Base-by-base conservation (phyloP, 2,797 vertebrate genomes). In the Myripristis murdjan region DNA sequence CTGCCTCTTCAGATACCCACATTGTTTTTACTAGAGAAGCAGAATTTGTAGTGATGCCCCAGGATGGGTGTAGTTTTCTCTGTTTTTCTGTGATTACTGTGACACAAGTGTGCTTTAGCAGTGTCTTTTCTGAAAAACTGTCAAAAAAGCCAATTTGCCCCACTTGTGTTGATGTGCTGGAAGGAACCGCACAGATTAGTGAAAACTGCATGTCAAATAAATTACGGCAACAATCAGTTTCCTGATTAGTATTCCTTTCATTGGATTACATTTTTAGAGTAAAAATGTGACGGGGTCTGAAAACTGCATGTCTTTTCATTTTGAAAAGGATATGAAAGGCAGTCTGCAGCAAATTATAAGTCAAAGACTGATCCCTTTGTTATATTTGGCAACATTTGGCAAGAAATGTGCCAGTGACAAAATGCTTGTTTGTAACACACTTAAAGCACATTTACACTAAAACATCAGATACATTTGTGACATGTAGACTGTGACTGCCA, bases 91-190 rank as follows among this genome's bases (percentile, higher is more conserved):
- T 6, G 18, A 57, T 66, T 20, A 26, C 11, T 43, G 44, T 6
- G 11, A 3, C 2, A 52, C 24, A 53, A 48, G 12, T 5, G 18
- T 28, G 46, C 54, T 68, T 73, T 43, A 59, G 6, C 59, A 33
- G 14, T 59, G 23, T 2, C 9, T 35, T 43, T 16, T 5, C 11
- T 43, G 6, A 49, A 46, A 70, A 48, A 24, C 1, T 56, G 56
- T 11, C 0, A 53, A 70, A n/a, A n/a, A 66, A 74, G 39, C 51
- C 18, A 31, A 26, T 41, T 71, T 66, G 3, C 31, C 37, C 16
- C 52, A 54, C 10, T 63, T 54, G 14, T 46, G 18, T 43, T 49
- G 60, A 51, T 53, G 47, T 18, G 22, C 22, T 49, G 11, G 23
- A 49, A 22, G n/a, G 2, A 65, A 65, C 35, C 41, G 16, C 15